Evolutionary conservation across 2,888 invertebrate species (phyloP).

Genomic region (Drosophila algonquin): DNA sequence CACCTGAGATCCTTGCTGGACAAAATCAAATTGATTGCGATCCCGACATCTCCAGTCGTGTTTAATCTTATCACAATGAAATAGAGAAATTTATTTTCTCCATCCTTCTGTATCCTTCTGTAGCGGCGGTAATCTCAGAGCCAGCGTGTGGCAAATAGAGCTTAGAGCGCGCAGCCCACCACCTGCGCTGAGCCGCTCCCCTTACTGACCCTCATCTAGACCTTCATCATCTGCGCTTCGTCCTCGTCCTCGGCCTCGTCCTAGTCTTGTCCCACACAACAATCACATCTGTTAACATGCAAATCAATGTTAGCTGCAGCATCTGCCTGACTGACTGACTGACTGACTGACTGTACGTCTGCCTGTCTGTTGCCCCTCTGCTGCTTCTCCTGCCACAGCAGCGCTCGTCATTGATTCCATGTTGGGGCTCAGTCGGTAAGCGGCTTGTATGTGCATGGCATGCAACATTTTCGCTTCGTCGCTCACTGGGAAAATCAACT

Average conservation of each 20-base stretch:
- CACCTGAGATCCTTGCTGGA: too few relatives aligned
- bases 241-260: neutral
- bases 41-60: too few relatives aligned
- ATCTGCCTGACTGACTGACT: conserved; percentile 11
- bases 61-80: too few relatives aligned
- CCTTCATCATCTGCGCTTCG: neutral
- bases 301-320: conserved; percentile 26
- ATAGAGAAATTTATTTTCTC: too few relatives aligned
- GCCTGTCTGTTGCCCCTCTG: neutral
- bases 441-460: conserved; percentile 30
- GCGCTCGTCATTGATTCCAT: neutral
- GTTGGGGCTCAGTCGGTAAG: conserved; percentile 14
- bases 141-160: neutral
- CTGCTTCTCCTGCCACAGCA: too few relatives aligned
- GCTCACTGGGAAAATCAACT: conserved; percentile 8
- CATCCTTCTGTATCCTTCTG: too few relatives aligned
- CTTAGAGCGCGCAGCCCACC: neutral
- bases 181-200: neutral
- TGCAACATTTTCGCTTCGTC: conserved; percentile 20
- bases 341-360: neutral
- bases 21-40: too few relatives aligned
- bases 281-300: conserved; percentile 25
- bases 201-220: neutral
- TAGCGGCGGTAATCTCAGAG: too few relatives aligned
- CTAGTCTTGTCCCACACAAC: conserved; percentile 3